Evolutionary conservation across 2,797 vertebrate genomes (phyloP).

Genomic region (Stomatorhinus walkeri): DNA sequence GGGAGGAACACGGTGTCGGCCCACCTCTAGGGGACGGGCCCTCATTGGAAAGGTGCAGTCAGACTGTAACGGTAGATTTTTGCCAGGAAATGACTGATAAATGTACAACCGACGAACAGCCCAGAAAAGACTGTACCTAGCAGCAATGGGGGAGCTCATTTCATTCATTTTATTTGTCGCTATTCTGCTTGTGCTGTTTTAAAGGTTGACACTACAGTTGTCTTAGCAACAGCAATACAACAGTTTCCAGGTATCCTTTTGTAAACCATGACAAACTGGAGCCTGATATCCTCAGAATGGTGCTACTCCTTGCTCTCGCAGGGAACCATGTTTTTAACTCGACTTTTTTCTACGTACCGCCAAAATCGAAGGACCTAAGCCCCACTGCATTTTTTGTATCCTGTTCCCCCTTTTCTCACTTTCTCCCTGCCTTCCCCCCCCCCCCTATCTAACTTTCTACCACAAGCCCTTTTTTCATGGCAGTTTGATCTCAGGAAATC

Average conservation of each 20-base stretch:
- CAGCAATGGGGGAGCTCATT: conserved; percentile 28
- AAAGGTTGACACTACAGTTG: conserved; percentile 75
- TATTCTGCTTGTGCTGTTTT: conserved; percentile 30
- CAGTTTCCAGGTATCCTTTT: conserved; percentile 73
- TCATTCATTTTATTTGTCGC: conserved; percentile 31
- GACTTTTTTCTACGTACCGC: conserved; percentile 50
- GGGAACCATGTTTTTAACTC: conserved; percentile 46
- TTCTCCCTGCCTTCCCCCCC: conserved; percentile 21
- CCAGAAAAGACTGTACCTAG: conserved; percentile 72
- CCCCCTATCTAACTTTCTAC: conserved; percentile 36
- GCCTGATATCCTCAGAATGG: conserved; percentile 66
- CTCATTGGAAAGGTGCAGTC: conserved; percentile 70
- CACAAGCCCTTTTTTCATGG: conserved; percentile 73
- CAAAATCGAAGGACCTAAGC: conserved; percentile 65
- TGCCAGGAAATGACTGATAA: conserved; percentile 97
- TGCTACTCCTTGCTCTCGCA: conserved; percentile 72
- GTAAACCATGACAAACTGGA: conserved; percentile 54
- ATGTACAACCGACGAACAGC: conserved; percentile 86
- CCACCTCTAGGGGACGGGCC: conserved; percentile 62
- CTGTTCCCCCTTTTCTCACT: conserved; percentile 42
- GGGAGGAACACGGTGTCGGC: conserved; percentile 53
- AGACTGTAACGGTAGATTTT: conserved; percentile 87
- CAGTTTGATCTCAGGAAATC: conserved; percentile 91
- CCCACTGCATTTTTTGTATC: conserved; percentile 34
- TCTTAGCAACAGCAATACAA: conserved; percentile 87